Evolutionary conservation across 2,888 invertebrate genomes (phyloP).

Genomic region (Hydrotaea cyrtoneurina): DNA sequence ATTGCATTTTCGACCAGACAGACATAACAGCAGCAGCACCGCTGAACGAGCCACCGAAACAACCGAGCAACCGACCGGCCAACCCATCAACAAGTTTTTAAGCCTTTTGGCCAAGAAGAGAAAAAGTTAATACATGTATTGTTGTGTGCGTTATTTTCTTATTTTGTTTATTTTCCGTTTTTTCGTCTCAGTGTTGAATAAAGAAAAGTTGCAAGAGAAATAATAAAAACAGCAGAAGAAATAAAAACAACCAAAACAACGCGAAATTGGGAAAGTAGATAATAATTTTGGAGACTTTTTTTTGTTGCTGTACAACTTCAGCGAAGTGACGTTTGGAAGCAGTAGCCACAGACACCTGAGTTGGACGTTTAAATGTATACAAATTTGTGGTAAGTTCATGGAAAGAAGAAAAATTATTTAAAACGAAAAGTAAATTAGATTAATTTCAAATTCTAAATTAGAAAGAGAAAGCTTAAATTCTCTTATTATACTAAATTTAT

Average conservation of each 20-base stretch:
- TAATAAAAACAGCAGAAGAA: slow-evolving; percentile 1
- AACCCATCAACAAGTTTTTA: slow-evolving; percentile 46
- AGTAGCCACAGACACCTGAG: slow-evolving; percentile 18
- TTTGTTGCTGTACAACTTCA: slow-evolving; percentile 34
- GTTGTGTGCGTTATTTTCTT: slow-evolving; percentile 15
- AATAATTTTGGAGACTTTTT: slow-evolving; percentile 55
- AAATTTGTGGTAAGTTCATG: slow-evolving; percentile 64
- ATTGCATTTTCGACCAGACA: slow-evolving; percentile 17
- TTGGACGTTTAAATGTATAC: slow-evolving; percentile 37
- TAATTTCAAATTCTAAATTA: not conserved
- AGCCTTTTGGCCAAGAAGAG: slow-evolving; percentile 51
- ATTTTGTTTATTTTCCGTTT: slow-evolving; percentile 39
- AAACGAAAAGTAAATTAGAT: not conserved
- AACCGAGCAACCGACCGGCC: slow-evolving; percentile 44
- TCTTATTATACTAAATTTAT: no score
- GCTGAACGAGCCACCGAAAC: not conserved
- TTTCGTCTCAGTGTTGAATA: slow-evolving; percentile 51
- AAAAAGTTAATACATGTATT: slow-evolving; percentile 21
- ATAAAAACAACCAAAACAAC: slow-evolving; percentile 21
- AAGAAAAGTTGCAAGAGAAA: slow-evolving; percentile 45
- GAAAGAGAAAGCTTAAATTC: no score
- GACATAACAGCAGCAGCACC: slow-evolving; percentile 12
- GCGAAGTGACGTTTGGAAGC: not conserved
- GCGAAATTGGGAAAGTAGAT: slow-evolving; percentile 55
- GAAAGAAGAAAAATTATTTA: not conserved